Evolutionary conservation across 2,797 vertebrate genomes (phyloP).

Genomic region (Bradypodion ventrale): DNA sequence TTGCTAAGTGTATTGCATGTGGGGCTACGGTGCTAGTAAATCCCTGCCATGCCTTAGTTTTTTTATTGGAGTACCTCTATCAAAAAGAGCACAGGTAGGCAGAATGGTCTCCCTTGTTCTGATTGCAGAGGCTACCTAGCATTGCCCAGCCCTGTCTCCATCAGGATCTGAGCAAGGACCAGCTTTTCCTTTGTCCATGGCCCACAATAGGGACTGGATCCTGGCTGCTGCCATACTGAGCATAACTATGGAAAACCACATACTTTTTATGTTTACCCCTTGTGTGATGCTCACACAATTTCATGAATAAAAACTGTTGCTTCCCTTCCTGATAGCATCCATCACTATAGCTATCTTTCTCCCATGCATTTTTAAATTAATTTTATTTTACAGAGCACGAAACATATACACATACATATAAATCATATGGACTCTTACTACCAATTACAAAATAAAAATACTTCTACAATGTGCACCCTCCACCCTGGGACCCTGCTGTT

Average conservation of each 20-base stretch:
- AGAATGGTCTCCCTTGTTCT: not conserved
- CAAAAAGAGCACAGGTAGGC: not conserved
- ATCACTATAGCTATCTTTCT: no score
- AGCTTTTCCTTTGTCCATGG: not conserved
- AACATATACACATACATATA: no score
- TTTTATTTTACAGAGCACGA: no score
- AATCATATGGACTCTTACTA: no score
- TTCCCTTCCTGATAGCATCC: no score
- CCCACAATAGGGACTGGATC: not conserved
- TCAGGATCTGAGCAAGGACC: not conserved
- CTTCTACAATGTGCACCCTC: no score
- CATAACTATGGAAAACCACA: not conserved
- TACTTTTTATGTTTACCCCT: not conserved
- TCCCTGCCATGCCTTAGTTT: no score
- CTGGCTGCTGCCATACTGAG: not conserved
- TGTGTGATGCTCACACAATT: not conserved
- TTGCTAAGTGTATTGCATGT: not conserved
- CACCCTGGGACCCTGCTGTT: no score
- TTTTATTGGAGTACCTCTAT: no score
- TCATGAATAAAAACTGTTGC: not conserved
- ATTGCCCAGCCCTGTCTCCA: not conserved
- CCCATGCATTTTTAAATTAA: no score
- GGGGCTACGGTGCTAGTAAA: not conserved
- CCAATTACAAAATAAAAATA: no score
- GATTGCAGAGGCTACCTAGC: not conserved